Conservation (phyloP, 2,888 invertebrate species). For the Sisyra nigra region DNA sequence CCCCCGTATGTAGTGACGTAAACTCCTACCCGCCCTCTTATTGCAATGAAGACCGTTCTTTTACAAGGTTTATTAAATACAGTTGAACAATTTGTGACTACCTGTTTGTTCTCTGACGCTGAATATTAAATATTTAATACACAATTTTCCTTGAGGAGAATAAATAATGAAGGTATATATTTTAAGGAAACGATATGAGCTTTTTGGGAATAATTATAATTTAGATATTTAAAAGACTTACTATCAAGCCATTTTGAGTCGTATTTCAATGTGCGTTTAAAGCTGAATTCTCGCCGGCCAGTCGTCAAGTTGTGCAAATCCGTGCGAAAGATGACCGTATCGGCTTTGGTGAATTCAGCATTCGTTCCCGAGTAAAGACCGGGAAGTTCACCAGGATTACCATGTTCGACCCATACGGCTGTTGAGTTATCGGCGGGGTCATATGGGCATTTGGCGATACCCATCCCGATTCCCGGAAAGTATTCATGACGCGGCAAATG, state of each 20-base stretch:
- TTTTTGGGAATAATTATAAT: too few species aligned
- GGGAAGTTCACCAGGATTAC: conserved; percentile 47
- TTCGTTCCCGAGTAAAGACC: conserved; percentile 59
- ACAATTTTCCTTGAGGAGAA: too few species aligned
- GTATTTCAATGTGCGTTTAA: conserved; percentile 50
- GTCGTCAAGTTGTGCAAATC: conserved; percentile 44
- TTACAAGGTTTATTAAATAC: too few species aligned
- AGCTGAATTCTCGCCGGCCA: conserved; percentile 40
- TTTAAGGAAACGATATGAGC: too few species aligned
- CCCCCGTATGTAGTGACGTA: too few species aligned
- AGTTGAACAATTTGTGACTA: too few species aligned
- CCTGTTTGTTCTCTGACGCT: too few species aligned
- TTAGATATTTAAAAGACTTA: conserved; percentile 25
- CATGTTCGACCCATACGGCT: conserved; percentile 51
- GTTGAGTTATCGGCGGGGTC: conserved; percentile 61
- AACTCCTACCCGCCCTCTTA: too few species aligned
- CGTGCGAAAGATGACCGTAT: conserved; percentile 54
- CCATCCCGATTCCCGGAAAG: conserved; percentile 47
- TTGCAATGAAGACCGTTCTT: too few species aligned
- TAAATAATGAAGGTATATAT: too few species aligned
- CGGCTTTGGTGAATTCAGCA: conserved; percentile 54
- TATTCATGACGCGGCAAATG: conserved; percentile 40
- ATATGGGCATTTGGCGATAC: conserved; percentile 54
- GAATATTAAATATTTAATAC: too few species aligned
- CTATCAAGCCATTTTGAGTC: conserved; percentile 61